These are phyloP conservation scores for Colius striatus DNA, from an alignment of 2,113 vertebrate species.

Conservation along the genomic window DNA sequence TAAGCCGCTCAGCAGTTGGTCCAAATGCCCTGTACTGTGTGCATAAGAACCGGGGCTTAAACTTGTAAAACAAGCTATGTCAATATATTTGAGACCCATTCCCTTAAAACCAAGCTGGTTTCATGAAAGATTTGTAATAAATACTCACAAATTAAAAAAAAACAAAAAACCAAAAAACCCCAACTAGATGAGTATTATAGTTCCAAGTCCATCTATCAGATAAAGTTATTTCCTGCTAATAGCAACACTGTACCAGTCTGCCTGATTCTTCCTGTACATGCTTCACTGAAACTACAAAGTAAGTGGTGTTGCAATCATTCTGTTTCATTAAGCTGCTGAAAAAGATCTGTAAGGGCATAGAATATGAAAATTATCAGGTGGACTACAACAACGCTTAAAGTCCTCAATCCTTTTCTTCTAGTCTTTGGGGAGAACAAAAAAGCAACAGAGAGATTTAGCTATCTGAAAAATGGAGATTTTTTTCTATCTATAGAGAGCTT, in stretches of 20 bases:
- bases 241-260: neutral
- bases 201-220: neutral
- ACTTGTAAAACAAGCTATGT: neutral
- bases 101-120: neutral
- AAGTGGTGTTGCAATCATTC: neutral
- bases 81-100: neutral
- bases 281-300: neutral
- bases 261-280: neutral
- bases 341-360: neutral
- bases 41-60: neutral
- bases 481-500: neutral
- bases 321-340: neutral
- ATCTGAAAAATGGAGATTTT: neutral
- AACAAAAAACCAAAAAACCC: neutral
- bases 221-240: neutral
- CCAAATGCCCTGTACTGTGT: neutral
- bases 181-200: neutral
- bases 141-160: neutral
- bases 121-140: neutral
- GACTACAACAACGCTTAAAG: neutral
- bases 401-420: neutral
- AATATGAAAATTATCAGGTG: conserved; percentile 7
- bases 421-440: neutral
- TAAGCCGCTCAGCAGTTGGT: neutral
- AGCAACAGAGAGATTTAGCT: neutral